Evolutionary conservation across 2,113 vertebrate species (phyloP).

Genomic region (Cebus imitator): DNA sequence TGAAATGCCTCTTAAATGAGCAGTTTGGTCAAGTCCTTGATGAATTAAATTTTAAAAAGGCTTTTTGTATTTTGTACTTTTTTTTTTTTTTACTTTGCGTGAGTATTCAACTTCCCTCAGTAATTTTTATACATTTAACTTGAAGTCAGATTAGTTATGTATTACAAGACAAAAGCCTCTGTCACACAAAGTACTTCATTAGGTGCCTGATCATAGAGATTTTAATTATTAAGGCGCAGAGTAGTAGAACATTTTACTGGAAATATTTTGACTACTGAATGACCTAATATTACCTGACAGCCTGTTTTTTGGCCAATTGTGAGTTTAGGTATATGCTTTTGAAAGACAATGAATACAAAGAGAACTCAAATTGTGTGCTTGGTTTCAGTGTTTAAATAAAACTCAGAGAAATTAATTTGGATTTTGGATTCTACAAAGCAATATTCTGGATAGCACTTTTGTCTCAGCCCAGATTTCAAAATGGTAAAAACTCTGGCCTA

Average conservation of each 20-base stretch:
- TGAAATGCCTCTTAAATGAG: background rate
- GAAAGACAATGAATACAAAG: background rate
- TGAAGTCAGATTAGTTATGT: background rate
- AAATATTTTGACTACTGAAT: background rate
- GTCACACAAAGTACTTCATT: background rate
- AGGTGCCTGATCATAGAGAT: background rate
- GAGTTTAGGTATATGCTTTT: background rate
- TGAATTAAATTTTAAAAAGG: background rate
- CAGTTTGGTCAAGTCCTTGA: background rate
- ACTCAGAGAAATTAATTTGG: background rate
- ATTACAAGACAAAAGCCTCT: background rate
- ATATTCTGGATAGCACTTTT: background rate
- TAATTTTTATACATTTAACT: background rate
- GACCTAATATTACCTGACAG: background rate
- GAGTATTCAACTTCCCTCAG: background rate
- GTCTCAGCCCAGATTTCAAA: conserved; percentile 47
- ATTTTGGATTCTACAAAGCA: background rate
- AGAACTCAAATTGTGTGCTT: background rate
- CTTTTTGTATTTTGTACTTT: background rate
- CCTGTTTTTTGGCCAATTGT: background rate
- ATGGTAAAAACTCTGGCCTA: background rate
- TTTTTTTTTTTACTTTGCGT: background rate
- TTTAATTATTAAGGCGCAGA: background rate
- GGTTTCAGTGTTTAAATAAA: background rate
- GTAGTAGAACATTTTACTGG: background rate